Base-by-base conservation (phyloP, 2,888 invertebrate species). In the Beris chalybata region DNA sequence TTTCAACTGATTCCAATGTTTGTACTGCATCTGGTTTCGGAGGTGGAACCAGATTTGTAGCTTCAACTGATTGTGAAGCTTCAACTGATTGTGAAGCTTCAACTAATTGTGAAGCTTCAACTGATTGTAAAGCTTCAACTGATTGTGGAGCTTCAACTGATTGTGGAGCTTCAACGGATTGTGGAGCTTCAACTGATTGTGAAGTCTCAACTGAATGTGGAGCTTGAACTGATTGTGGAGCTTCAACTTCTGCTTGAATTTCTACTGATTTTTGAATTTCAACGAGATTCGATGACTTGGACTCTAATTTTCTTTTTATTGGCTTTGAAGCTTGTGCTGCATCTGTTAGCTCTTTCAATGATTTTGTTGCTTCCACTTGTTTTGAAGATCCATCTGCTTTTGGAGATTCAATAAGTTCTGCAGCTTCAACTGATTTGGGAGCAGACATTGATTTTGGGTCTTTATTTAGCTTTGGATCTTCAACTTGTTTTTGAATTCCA, bases 111-210 rank as follows among this genome's bases (percentile, higher is more conserved):
- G 44, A 7, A 15, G 13, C 48, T n/a, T 48, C 94, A 96, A 93
- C 79, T 95, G 96, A 38, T 95, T 93, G 77, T 0, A 45, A 15
- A 12, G 65, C 59, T 2, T 50, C 58, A 97, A 93, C 80, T 53
- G 44, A 4, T 66, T 66, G 52, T 22, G 44, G 15, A 4, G 12
- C 3, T 95, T 58, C 47, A 4, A 91, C 22, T 96, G 79, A 96
- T 96, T 80, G 92, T 95, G 74, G 97, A 83, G 77, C 74, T 97
- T 85, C 94, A 97, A 93, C 80, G 97, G 96, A 38, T 95, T 93
- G 76, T 13, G 45, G 30, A 30, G 44, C 9, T 48, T 65, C 68
- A 5, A n/a, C 12, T 45, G 57, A 12, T 64, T 68, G 61, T 11
- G 57, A 45, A 38, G 47, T 38, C 44, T 45, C 44, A 0, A 15